Base-by-base conservation (phyloP, 2,888 invertebrate genomes). In the Dryomyza anilis region DNA sequence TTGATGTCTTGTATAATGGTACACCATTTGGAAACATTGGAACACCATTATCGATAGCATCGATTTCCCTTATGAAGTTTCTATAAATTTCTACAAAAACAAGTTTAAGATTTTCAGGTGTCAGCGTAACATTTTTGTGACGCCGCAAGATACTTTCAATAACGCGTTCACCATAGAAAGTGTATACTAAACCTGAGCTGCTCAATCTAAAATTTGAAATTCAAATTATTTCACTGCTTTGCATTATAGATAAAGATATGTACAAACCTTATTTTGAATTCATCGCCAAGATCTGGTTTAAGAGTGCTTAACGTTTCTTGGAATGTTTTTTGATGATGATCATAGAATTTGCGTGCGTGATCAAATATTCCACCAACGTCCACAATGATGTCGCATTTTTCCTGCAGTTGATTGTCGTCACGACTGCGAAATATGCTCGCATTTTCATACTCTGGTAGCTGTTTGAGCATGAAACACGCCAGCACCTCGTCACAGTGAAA, bases 41-140 rank as follows among this genome's bases (percentile, higher is more conserved):
- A 0, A 98, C 87, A n/a, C 98, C 99, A 85, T 99, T 99, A 81
- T 99, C 99, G 63, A 98, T 92, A 1, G 93, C 98, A 84, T 99
- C 99, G 66, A 99, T 87, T 86, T 98, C 97, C 84, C 92, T 91
- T 14, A 99, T 89, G 63, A 98, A 92, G 65, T 87, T 87, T 70
- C 92, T 90, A 81, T 99, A 99, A 0, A 98, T 86, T 78, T 89
- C 88, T 68, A 86, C 84, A 74, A 86, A 94, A 14, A 93, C 83
- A 1, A 84, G 74, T 66, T 83, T 84, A 0, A 91, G 73, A 60
- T 89, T 86, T 14, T 84, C 80, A 3, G 87, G 82, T 1, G 84
- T 84, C 0, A 84, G 75, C 21, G 85, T 78, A 43, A 85, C 79
- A 5, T 85, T 78, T 1, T 85, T 71, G 46, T 80, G 83, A 5